These are phyloP conservation scores for Pelobates cultripes DNA, from an alignment of 2,797 vertebrate species.

Conservation along the genomic window DNA sequence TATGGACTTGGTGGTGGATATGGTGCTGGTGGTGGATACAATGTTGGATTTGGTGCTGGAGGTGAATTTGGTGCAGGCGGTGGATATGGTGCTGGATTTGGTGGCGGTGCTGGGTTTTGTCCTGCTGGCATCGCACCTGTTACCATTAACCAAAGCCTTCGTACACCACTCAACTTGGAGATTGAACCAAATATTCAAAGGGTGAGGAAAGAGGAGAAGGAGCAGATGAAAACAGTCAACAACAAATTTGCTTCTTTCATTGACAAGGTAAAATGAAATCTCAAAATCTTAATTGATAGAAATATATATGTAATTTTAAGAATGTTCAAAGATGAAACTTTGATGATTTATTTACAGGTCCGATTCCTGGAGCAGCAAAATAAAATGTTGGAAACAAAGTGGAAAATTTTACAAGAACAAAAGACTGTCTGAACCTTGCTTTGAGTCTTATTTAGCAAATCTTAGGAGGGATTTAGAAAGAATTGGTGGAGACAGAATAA, in stretches of 20 bases:
- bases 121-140: constrained; percentile 27
- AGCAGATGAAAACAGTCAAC: neutral
- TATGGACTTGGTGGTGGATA: constrained; percentile 7
- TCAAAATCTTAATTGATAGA: neutral
- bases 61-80: constrained; percentile 55
- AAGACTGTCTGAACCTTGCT: constrained; percentile 55
- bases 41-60: constrained; percentile 45
- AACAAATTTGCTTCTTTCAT: constrained; percentile 19
- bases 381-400: constrained; percentile 65
- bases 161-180: constrained; percentile 22
- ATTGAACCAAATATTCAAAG: constrained; percentile 7
- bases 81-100: constrained; percentile 43
- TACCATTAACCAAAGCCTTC: constrained; percentile 29
- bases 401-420: constrained; percentile 59
- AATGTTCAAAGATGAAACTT: neutral
- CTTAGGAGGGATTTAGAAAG: constrained; percentile 43
- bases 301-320: neutral
- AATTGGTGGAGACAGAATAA: constrained; percentile 43
- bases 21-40: constrained; percentile 16
- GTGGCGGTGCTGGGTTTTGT: constrained; percentile 52
- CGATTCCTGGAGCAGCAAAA: constrained; percentile 70
- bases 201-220: constrained; percentile 3
- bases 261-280: constrained; percentile 28
- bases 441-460: constrained; percentile 43
- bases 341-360: constrained; percentile 45